These are phyloP conservation scores for Hydrozoanthus tunicans DNA, from an alignment of 64 coral and sea anemone species.

Conservation along the genomic window DNA sequence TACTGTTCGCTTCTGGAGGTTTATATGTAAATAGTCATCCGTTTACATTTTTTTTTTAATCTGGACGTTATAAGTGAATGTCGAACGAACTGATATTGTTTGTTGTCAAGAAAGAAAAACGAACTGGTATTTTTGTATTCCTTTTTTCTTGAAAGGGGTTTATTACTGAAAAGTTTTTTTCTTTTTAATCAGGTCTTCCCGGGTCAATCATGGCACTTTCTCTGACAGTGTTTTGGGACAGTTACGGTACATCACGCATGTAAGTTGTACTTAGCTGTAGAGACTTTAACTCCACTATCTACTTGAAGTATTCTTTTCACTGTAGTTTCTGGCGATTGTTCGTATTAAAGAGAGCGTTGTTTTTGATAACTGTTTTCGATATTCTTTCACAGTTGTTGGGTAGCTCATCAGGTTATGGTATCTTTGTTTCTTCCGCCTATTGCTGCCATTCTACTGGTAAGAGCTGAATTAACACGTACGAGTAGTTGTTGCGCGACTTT, in stretches of 20 bases:
- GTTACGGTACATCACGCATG: slow-evolving; percentile 75
- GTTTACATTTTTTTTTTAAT: too few species aligned
- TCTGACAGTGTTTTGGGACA: slow-evolving; percentile 90
- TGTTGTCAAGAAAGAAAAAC: too few species aligned
- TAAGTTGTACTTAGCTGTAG: slow-evolving; percentile 43
- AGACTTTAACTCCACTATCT: background rate
- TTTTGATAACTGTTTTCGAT: background rate
- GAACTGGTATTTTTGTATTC: background rate
- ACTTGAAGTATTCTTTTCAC: too few species aligned
- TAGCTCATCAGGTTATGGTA: slow-evolving; percentile 76
- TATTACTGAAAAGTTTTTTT: background rate
- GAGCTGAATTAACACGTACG: background rate
- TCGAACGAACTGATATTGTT: too few species aligned
- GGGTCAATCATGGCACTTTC: slow-evolving; percentile 74
- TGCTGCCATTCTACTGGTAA: slow-evolving; percentile 71
- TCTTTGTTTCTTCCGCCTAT: slow-evolving; percentile 85
- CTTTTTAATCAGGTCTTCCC: slow-evolving; percentile 64
- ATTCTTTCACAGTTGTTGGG: slow-evolving; percentile 68
- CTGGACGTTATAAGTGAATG: too few species aligned
- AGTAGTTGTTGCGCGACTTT: too few species aligned
- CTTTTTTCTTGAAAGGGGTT: background rate
- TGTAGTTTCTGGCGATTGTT: background rate
- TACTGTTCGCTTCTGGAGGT: too few species aligned
- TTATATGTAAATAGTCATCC: too few species aligned
- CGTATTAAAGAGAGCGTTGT: too few species aligned